phyloP scores from a whole-genome alignment of 2,113 vertebrate genomes.

The Bos javanicus region DNA sequence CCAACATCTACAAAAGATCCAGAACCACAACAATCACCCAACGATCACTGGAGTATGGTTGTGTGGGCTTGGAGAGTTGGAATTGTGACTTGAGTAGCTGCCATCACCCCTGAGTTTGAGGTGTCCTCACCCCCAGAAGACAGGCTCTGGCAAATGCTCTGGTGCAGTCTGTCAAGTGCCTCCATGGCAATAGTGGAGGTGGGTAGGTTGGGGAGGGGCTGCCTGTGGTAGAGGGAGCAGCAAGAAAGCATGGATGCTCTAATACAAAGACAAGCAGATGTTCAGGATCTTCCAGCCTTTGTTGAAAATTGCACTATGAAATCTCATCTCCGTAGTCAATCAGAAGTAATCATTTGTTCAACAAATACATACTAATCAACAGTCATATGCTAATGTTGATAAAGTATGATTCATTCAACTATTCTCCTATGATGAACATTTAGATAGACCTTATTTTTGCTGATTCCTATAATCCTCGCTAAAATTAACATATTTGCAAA shows the following conservation, averaged over 20 bases:
- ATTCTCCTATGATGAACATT: not conserved
- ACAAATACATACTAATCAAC: not conserved
- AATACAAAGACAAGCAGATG: not conserved
- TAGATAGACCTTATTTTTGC: not conserved
- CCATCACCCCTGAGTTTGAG: not conserved
- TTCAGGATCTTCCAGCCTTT: not conserved
- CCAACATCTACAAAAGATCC: not conserved
- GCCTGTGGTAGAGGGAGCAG: not conserved
- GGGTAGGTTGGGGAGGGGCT: not conserved
- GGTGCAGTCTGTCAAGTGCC: no score
- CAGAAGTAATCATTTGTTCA: not conserved
- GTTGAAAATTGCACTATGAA: not conserved
- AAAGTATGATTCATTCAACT: not conserved
- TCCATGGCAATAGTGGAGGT: not conserved
- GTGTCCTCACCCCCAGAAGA: not conserved
- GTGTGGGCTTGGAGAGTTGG: not conserved
- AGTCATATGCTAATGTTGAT: not conserved
- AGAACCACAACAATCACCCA: not conserved
- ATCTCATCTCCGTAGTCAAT: not conserved
- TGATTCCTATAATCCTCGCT: not conserved
- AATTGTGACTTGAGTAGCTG: not conserved
- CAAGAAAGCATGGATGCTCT: no score
- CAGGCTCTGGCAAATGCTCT: no score
- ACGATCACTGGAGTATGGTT: fast-evolving
- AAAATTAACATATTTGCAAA: not conserved